phyloP scores from a whole-genome alignment of 2,797 vertebrate genomes.

The Galagoides demidoff region DNA sequence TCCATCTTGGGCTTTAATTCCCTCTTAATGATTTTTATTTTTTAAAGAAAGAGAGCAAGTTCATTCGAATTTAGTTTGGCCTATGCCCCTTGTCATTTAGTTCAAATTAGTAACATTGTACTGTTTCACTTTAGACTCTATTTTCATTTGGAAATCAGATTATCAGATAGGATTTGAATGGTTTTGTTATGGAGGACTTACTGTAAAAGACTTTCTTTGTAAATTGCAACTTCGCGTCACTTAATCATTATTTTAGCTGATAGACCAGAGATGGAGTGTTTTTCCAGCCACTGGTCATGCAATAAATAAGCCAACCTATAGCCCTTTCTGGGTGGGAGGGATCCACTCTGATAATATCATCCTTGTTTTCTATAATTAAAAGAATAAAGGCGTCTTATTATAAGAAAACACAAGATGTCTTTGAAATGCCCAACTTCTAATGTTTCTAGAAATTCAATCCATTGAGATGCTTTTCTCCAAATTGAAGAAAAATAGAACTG shows the following conservation, averaged over 20 bases:
- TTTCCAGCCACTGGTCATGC: conserved; percentile 36
- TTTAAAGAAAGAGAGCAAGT: conserved; percentile 34
- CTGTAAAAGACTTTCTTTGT: conserved; percentile 47
- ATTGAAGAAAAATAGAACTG: conserved; percentile 65
- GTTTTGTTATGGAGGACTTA: background rate
- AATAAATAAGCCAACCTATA: conserved; percentile 6
- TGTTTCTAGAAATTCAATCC: conserved; percentile 75
- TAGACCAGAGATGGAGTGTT: conserved; percentile 12
- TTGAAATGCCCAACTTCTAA: conserved; percentile 68
- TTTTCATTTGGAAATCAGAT: conserved; percentile 54
- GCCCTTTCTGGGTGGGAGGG: conserved; percentile 36
- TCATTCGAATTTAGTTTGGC: conserved; percentile 40
- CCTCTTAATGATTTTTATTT: conserved; percentile 13
- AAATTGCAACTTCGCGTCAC: conserved; percentile 10
- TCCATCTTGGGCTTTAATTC: background rate
- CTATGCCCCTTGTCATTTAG: conserved; percentile 34
- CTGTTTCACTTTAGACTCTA: background rate
- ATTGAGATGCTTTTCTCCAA: conserved; percentile 49
- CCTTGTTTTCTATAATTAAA: conserved; percentile 71
- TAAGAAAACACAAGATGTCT: conserved; percentile 68
- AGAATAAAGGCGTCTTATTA: conserved; percentile 65
- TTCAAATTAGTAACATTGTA: background rate
- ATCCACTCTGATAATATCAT: background rate
- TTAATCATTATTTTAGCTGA: conserved; percentile 50
- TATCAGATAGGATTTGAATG: background rate